These are phyloP conservation scores for Endomychus coccineus DNA, from an alignment of 2,888 invertebrate species.

Conservation along the genomic window DNA sequence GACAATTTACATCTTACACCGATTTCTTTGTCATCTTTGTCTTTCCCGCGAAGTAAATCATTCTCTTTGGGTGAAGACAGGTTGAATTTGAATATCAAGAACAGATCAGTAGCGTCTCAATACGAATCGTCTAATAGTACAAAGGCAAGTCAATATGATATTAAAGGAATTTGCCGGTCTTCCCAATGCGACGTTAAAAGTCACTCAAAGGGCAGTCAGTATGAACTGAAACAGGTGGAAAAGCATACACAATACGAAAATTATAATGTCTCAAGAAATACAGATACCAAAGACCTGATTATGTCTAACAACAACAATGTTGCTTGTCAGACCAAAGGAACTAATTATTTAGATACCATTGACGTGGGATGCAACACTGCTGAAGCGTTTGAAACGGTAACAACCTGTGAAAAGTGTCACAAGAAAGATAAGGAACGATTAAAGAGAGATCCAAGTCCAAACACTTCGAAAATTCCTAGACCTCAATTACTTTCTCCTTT, in stretches of 20 bases:
- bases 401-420: constrained; percentile 29
- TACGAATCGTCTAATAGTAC: constrained; percentile 25
- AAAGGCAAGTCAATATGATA: constrained; percentile 27
- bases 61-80: constrained; percentile 54
- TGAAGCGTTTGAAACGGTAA: neutral
- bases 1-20: constrained; percentile 35
- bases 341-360: constrained; percentile 19
- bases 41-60: constrained; percentile 49
- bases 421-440: constrained; percentile 29
- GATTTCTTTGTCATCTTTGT: constrained; percentile 46
- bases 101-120: constrained; percentile 47
- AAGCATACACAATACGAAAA: constrained; percentile 36
- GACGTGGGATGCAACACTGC: constrained; percentile 30
- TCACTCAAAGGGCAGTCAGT: constrained; percentile 33
- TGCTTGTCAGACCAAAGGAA: constrained; percentile 30
- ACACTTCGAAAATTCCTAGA: constrained; percentile 38
- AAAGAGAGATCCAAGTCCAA: constrained; percentile 2
- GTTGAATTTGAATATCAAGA: constrained; percentile 41
- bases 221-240: constrained; percentile 29
- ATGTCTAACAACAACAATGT: constrained; percentile 26
- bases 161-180: constrained; percentile 7
- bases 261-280: constrained; percentile 24
- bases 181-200: constrained; percentile 28
- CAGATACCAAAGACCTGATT: constrained; percentile 36
- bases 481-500: constrained; percentile 36